Conservation (phyloP, 2,113 vertebrate species). For the Myrmecophaga tridactyla region DNA sequence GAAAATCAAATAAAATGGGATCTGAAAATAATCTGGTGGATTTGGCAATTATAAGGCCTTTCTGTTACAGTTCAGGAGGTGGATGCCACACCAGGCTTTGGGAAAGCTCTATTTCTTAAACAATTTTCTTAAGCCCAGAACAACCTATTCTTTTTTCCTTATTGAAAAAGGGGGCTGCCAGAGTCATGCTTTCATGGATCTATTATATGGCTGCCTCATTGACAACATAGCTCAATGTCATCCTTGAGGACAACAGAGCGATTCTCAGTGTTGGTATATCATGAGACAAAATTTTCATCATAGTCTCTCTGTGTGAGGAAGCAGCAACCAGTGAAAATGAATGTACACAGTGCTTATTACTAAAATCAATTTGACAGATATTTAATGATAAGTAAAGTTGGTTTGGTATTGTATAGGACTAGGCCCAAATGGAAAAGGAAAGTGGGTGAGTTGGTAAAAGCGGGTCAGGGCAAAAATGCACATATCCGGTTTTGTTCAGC, state of each 20-base stretch:
- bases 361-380: neutral
- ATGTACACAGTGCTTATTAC: neutral
- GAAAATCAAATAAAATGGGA: neutral
- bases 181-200: neutral
- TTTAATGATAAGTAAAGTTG: neutral
- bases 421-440: neutral
- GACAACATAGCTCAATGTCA: neutral
- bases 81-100: neutral
- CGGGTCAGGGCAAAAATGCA: too few relatives aligned
- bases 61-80: neutral
- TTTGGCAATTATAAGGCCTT: neutral
- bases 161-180: conserved; percentile 21
- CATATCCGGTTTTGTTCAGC: neutral
- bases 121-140: neutral
- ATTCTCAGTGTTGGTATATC: neutral
- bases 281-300: neutral
- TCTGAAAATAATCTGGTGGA: neutral
- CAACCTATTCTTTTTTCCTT: neutral
- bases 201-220: neutral
- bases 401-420: neutral
- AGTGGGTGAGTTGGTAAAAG: too few relatives aligned
- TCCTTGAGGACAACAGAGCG: neutral
- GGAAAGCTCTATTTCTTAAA: neutral
- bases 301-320: neutral
- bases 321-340: neutral